phyloP scores from a whole-genome alignment of 2,888 invertebrate species.

The Stenichneumon culpator region DNA sequence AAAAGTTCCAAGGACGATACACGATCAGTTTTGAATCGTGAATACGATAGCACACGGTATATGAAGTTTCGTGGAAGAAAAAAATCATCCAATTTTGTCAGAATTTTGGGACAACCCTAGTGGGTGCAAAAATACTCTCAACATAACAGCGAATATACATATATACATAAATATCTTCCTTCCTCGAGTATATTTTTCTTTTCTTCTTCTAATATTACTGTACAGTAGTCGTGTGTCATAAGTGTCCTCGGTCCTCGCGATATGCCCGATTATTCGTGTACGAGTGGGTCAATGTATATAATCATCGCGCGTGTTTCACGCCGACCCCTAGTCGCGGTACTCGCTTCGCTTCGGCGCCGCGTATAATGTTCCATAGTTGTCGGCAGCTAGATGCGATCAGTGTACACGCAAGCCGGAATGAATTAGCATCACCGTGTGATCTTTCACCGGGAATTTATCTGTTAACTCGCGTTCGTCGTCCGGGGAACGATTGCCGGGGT shows the following conservation, averaged over 20 bases:
- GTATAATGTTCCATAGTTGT: slow-evolving; percentile 35
- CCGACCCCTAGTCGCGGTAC: slow-evolving; percentile 6
- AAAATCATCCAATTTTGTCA: not conserved
- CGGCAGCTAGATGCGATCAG: not conserved
- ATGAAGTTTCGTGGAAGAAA: not conserved
- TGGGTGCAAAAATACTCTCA: not conserved
- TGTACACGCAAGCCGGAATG: slow-evolving; percentile 25
- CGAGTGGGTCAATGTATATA: slow-evolving; percentile 16
- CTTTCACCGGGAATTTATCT: slow-evolving; percentile 44
- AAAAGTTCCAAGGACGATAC: not conserved
- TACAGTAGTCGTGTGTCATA: slow-evolving; percentile 13
- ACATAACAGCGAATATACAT: not conserved
- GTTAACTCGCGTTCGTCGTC: slow-evolving; percentile 4
- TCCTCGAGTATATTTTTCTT: slow-evolving; percentile 14
- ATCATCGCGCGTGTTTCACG: slow-evolving; percentile 27
- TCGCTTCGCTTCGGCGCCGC: slow-evolving; percentile 32
- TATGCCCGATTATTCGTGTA: slow-evolving; percentile 38
- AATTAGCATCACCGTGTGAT: slow-evolving; percentile 51
- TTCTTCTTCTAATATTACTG: slow-evolving; percentile 19
- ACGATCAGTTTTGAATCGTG: not conserved
- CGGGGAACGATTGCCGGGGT: slow-evolving; percentile 30
- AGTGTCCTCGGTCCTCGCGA: slow-evolving; percentile 25
- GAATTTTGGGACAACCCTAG: not conserved
- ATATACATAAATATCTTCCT: slow-evolving; percentile 16
- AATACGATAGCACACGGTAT: not conserved